A percentile compares a stretch with the other conserved stretches of the same genome.
Evolutionary conservation across 2,888 invertebrate genomes (phyloP).

Genomic region (Drosophila borborema): DNA sequence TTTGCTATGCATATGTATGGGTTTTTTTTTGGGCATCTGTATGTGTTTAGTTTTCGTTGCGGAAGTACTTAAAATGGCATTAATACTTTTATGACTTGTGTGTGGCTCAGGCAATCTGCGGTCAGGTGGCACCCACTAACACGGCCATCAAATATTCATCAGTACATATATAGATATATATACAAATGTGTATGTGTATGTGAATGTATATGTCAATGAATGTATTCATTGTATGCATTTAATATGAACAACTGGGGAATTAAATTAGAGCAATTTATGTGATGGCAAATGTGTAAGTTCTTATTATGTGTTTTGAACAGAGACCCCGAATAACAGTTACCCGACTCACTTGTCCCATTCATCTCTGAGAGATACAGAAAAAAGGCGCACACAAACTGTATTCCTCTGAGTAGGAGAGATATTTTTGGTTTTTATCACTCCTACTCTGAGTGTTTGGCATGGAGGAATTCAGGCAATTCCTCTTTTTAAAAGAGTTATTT

Average conservation of each 20-base stretch:
- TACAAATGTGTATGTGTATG: constrained; percentile 11
- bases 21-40: constrained; percentile 10
- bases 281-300: constrained; percentile 1
- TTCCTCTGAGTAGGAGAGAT: no score
- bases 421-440: no score
- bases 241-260: constrained; percentile 37
- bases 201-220: constrained; percentile 10
- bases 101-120: constrained; percentile 74
- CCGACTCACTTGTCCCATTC: no score
- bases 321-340: no score
- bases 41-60: constrained; percentile 67
- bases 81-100: constrained; percentile 75
- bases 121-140: constrained; percentile 67
- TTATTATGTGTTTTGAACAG: no score
- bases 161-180: constrained; percentile 33
- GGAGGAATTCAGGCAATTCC: no score
- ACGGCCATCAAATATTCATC: constrained; percentile 68
- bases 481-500: no score
- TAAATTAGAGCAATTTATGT: constrained; percentile 30
- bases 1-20: constrained; percentile 22
- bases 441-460: no score
- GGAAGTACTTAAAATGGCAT: constrained; percentile 77
- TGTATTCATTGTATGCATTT: constrained; percentile 45
- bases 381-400: no score
- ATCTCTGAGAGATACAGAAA: no score